Conservation (phyloP, 2,113 vertebrate genomes). For the Galemys pyrenaicus region DNA sequence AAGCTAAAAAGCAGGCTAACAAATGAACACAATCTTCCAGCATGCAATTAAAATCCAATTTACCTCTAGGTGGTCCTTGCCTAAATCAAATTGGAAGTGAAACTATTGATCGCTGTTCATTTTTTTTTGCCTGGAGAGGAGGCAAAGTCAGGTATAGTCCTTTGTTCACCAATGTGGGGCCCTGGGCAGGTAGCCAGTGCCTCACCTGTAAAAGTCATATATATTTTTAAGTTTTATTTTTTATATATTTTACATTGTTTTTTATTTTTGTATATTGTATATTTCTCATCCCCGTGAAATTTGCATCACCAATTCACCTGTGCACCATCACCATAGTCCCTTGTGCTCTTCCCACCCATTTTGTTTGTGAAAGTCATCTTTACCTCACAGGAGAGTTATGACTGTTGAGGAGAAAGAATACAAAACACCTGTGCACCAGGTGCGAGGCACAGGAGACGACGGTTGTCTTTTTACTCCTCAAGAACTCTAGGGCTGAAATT, state of each 20-base stretch:
- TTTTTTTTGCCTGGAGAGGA: background rate
- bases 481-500: background rate
- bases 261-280: too few relatives aligned
- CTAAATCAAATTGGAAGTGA: background rate
- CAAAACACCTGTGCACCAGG: accelerated
- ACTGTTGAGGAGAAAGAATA: background rate
- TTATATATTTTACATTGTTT: too few relatives aligned
- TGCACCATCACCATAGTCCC: too few relatives aligned
- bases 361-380: background rate
- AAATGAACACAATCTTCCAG: background rate
- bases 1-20: background rate
- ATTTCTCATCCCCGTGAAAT: too few relatives aligned
- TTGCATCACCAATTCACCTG: too few relatives aligned
- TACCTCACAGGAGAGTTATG: background rate
- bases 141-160: background rate
- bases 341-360: too few relatives aligned
- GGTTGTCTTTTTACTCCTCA: background rate
- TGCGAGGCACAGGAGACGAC: background rate
- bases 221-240: too few relatives aligned
- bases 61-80: background rate
- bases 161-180: too few relatives aligned
- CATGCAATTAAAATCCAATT: background rate
- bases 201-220: background rate
- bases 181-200: background rate
- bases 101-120: background rate